A percentile compares a stretch with the other conserved stretches of the same genome.
phyloP scores from a whole-genome alignment of 2,113 vertebrate species.

The Dinomys branickii region DNA sequence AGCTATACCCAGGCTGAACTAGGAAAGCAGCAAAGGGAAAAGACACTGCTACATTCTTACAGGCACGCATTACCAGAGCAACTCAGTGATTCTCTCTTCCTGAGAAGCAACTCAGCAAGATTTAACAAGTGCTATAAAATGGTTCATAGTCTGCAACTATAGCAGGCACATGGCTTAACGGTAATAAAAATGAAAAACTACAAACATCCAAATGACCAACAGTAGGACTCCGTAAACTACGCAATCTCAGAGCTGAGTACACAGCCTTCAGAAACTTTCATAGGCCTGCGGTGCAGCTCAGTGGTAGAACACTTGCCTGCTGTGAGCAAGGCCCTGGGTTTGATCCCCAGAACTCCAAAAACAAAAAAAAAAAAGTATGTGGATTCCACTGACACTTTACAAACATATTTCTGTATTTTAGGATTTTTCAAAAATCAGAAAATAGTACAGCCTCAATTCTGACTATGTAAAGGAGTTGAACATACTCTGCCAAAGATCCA shows the following conservation, averaged over 20 bases:
- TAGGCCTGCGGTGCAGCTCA: neutral
- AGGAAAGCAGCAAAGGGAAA: neutral
- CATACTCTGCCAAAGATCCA: neutral
- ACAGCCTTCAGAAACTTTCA: neutral
- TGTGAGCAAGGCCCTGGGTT: neutral
- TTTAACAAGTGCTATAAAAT: slow-evolving; percentile 54
- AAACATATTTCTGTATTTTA: neutral
- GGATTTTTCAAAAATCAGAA: neutral
- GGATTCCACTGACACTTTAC: neutral
- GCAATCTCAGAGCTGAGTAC: no score
- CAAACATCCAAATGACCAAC: neutral
- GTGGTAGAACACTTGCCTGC: neutral
- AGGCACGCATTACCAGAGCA: neutral
- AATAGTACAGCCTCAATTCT: neutral
- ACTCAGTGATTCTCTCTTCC: neutral
- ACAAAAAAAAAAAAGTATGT: neutral
- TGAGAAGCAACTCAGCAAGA: slow-evolving; percentile 7
- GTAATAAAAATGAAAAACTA: slow-evolving; percentile 4
- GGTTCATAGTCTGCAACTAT: neutral
- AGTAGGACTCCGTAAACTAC: neutral
- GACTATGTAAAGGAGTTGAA: neutral
- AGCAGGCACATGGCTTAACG: neutral
- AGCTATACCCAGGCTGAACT: neutral
- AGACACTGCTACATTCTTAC: neutral
- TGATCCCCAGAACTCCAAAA: neutral